Percentiles rank a stretch among this genome's conserved stretches.
Conservation (phyloP, 2,888 invertebrate species). For the Hypomecis atomaria region DNA sequence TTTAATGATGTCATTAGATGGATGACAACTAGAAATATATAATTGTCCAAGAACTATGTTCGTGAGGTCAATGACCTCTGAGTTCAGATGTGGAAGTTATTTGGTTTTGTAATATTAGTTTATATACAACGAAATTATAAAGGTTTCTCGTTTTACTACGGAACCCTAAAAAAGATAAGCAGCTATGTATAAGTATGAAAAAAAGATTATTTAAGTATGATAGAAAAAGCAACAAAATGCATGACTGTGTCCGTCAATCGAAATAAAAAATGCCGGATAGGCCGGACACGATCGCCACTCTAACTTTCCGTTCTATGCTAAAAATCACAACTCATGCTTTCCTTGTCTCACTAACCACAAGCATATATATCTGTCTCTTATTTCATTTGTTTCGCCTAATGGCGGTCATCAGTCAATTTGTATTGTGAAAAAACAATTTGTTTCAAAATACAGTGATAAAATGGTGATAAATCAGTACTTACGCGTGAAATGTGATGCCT, state of each 20-base stretch:
- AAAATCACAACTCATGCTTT: constrained; percentile 9
- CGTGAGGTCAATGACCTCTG: too few species aligned
- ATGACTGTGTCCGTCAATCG: not conserved
- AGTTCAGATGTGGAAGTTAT: not conserved
- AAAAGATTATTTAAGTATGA: constrained; percentile 5
- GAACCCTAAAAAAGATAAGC: constrained; percentile 1
- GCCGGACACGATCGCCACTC: constrained; percentile 6
- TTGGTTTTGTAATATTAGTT: not conserved
- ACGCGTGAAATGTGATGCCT: constrained; percentile 22
- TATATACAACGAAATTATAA: not conserved
- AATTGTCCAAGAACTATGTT: not conserved
- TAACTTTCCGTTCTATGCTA: constrained; percentile 5
- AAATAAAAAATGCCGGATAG: constrained; percentile 7
- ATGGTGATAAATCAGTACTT: constrained; percentile 10
- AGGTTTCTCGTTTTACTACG: not conserved
- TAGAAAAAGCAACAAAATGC: constrained; percentile 5
- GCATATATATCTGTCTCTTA: constrained; percentile 6
- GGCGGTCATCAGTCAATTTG: constrained; percentile 2
- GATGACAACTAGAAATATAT: not conserved
- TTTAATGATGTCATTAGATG: not conserved
- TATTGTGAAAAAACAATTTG: constrained; percentile 2
- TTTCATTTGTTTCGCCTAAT: constrained; percentile 6
- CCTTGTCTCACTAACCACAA: constrained; percentile 9
- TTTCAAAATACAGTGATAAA: constrained; percentile 4
- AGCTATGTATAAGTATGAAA: constrained; percentile 3